Conservation (phyloP, 2,888 invertebrate genomes). For the Drosophila tanythrix region DNA sequence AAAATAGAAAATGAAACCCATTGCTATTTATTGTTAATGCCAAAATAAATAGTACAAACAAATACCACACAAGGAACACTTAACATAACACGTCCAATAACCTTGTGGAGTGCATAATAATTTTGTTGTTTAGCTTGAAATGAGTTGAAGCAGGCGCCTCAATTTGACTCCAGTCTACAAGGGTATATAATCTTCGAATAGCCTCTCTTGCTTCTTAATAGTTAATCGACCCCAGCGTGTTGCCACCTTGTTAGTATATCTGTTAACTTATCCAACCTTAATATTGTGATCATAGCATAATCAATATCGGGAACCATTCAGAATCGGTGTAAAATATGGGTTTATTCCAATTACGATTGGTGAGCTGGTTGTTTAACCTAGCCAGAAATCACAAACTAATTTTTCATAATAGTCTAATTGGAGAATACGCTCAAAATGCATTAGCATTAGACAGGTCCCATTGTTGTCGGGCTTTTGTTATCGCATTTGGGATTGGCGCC, state of each 20-base stretch:
- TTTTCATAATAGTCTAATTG: neutral
- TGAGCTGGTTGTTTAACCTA: neutral
- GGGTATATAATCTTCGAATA: neutral
- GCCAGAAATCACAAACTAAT: neutral
- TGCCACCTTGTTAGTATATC: neutral
- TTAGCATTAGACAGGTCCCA: neutral
- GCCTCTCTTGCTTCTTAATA: neutral
- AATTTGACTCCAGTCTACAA: neutral
- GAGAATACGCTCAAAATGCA: neutral
- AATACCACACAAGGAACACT: neutral
- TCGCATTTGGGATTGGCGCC: conserved; percentile 10
- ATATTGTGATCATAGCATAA: neutral
- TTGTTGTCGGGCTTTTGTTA: conserved; percentile 13
- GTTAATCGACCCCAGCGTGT: neutral
- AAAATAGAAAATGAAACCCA: neutral
- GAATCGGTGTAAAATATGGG: neutral
- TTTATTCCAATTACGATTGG: neutral
- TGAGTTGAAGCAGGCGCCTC: too few relatives aligned
- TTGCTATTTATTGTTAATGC: neutral
- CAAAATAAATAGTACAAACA: neutral
- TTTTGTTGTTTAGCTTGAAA: too few relatives aligned
- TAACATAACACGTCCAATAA: too few relatives aligned
- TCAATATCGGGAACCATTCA: too few relatives aligned
- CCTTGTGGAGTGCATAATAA: too few relatives aligned
- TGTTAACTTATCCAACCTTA: neutral